These are phyloP conservation scores for Tetanocera ferruginea DNA, from an alignment of 2,888 invertebrate genomes.

Conservation along the genomic window DNA sequence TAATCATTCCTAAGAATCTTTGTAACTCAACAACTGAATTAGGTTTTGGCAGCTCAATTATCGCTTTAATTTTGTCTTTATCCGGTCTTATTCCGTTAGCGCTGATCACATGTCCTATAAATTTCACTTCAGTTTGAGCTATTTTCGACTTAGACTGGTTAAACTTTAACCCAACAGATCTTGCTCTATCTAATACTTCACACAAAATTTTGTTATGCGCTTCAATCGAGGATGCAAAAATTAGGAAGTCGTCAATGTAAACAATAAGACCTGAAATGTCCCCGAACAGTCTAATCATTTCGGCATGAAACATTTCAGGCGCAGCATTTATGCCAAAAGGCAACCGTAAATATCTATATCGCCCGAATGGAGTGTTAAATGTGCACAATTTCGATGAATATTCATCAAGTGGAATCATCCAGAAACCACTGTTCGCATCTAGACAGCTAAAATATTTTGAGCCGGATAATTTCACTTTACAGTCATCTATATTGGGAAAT, in stretches of 20 bases:
- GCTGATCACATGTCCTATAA: constrained; percentile 40
- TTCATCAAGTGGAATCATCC: constrained; percentile 32
- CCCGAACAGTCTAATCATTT: constrained; percentile 40
- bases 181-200: constrained; percentile 40
- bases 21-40: constrained; percentile 18
- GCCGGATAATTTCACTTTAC: no score
- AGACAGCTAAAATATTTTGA: no score
- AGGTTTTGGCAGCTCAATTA: constrained; percentile 28
- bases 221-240: constrained; percentile 35
- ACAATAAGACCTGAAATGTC: constrained; percentile 40
- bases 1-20: constrained; percentile 43
- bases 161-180: constrained; percentile 42
- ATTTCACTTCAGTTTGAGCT: constrained; percentile 32
- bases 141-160: constrained; percentile 40
- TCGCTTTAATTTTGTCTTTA: constrained; percentile 27
- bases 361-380: constrained; percentile 51
- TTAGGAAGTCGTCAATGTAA: constrained; percentile 45
- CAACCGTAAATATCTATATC: constrained; percentile 46
- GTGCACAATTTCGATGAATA: constrained; percentile 49
- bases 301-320: constrained; percentile 43
- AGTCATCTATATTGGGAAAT: no score
- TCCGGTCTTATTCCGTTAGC: constrained; percentile 30
- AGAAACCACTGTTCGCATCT: constrained; percentile 45
- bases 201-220: constrained; percentile 40
- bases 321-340: constrained; percentile 46